Evolutionary conservation across 2,113 vertebrate species (phyloP).

Genomic region (Coturnix japonica): DNA sequence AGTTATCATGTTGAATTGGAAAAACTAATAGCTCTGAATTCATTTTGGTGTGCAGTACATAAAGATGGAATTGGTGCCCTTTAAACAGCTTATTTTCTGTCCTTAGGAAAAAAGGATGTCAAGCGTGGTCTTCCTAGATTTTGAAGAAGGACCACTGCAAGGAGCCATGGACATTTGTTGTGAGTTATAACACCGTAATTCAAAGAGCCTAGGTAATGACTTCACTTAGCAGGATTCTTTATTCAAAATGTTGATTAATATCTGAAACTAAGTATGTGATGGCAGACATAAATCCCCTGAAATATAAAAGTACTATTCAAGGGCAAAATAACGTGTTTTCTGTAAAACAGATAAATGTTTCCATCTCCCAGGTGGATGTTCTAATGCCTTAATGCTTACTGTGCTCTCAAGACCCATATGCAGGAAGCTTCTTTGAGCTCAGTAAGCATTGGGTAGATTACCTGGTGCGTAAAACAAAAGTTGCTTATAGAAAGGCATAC

Average conservation of each 20-base stretch:
- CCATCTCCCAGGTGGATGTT: neutral
- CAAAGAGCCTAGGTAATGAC: slow-evolving; percentile 24
- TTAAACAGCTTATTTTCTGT: slow-evolving; percentile 34
- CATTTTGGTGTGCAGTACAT: neutral
- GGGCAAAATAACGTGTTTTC: neutral
- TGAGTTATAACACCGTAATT: slow-evolving; percentile 58
- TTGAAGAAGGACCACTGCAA: slow-evolving; percentile 38
- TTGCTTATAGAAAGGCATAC: neutral
- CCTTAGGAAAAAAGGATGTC: slow-evolving; percentile 47
- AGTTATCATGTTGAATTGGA: neutral
- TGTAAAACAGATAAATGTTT: neutral
- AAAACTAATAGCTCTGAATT: neutral
- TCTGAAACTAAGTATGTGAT: neutral
- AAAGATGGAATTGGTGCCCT: neutral
- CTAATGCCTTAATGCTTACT: neutral
- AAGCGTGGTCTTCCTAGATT: slow-evolving; percentile 34
- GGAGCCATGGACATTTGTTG: slow-evolving; percentile 40
- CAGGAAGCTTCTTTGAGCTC: neutral
- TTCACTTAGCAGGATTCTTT: neutral
- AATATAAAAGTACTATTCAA: neutral
- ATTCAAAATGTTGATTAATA: slow-evolving; percentile 20
- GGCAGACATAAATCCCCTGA: neutral
- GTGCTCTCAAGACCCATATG: neutral
- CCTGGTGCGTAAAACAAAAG: neutral
- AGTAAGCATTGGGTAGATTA: neutral